phyloP scores from a whole-genome alignment of 2,113 vertebrate species.

The Microtus montanus region DNA sequence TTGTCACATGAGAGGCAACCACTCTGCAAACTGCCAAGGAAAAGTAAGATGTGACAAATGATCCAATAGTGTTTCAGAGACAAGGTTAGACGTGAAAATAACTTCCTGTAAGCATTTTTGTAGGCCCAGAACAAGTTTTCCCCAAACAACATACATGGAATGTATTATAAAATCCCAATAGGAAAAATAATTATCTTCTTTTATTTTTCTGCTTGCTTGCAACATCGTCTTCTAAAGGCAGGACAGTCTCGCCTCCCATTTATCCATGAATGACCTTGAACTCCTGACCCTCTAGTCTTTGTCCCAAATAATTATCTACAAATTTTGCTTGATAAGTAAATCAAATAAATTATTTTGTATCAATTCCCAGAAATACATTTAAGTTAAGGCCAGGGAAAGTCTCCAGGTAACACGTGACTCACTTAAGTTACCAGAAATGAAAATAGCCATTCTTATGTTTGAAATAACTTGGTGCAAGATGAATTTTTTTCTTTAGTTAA shows the following conservation, averaged over 20 bases:
- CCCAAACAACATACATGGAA: background rate
- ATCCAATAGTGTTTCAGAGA: slow-evolving; percentile 42
- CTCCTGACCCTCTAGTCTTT: background rate
- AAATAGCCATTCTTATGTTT: background rate
- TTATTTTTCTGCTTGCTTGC: background rate
- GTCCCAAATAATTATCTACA: background rate
- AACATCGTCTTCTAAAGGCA: background rate
- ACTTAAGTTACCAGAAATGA: slow-evolving; percentile 40
- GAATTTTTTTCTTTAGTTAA: background rate
- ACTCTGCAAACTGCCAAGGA: slow-evolving; percentile 43
- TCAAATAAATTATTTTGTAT: background rate
- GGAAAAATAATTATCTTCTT: slow-evolving; percentile 15
- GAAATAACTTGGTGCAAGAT: background rate
- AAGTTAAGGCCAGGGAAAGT: background rate
- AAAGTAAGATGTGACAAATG: slow-evolving; percentile 38
- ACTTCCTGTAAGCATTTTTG: slow-evolving; percentile 6
- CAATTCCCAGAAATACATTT: background rate
- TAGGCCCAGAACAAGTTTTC: background rate
- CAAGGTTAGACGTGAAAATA: slow-evolving; percentile 11
- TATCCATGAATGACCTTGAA: background rate
- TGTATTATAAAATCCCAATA: slow-evolving; percentile 28
- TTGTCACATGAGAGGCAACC: slow-evolving; percentile 58
- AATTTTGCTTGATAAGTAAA: background rate
- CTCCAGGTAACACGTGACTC: background rate
- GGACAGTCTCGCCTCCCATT: too few species aligned